These are phyloP conservation scores for Platycheirus rosarum DNA, from an alignment of 2,888 invertebrate species.

Conservation along the genomic window DNA sequence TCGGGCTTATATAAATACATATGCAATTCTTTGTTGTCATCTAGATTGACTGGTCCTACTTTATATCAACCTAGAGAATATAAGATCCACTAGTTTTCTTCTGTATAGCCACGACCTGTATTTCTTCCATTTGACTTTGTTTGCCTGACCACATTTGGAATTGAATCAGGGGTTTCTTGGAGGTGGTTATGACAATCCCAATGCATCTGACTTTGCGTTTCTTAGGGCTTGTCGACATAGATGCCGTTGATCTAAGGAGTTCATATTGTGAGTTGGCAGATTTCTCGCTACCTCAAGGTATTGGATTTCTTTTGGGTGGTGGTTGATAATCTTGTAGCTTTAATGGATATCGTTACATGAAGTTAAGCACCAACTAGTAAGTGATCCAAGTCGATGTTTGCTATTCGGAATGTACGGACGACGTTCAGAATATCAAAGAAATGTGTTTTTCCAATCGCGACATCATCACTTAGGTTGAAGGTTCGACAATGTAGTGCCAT, in stretches of 20 bases:
- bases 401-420: background rate
- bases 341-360: background rate
- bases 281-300: background rate
- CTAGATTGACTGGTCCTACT: too few species aligned
- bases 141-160: too few species aligned
- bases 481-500: background rate
- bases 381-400: background rate
- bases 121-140: too few species aligned
- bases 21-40: too few species aligned
- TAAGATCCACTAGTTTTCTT: background rate
- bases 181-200: background rate
- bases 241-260: background rate
- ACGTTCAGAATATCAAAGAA: background rate
- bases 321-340: background rate
- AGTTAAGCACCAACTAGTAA: background rate
- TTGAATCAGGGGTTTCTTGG: background rate
- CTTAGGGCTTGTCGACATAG: conserved; percentile 4
- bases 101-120: background rate
- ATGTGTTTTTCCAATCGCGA: background rate
- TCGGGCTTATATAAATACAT: too few species aligned
- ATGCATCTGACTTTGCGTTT: background rate
- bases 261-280: background rate
- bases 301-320: background rate
- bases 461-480: background rate
- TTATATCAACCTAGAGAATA: background rate